phyloP scores from a whole-genome alignment of 2,797 vertebrate genomes.

The Hemibagrus guttatus region DNA sequence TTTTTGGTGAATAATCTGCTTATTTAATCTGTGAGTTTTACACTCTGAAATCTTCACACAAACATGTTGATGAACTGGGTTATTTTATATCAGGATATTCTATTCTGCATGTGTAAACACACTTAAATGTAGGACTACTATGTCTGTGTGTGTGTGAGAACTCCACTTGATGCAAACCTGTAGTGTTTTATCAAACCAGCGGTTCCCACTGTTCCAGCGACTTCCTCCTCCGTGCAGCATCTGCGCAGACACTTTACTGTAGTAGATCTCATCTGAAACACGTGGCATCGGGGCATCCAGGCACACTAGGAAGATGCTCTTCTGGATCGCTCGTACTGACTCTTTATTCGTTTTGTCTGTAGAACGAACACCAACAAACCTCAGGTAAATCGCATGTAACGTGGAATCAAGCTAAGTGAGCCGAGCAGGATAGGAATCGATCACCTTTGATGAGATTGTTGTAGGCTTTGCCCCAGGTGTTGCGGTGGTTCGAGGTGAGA shows the following conservation, averaged over 20 bases:
- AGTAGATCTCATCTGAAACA: slow-evolving; percentile 85
- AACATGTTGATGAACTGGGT: not conserved
- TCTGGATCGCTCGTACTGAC: slow-evolving; percentile 90
- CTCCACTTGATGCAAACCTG: slow-evolving; percentile 73
- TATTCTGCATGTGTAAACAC: not conserved
- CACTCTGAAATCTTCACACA: not conserved
- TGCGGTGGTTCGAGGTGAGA: slow-evolving; percentile 94
- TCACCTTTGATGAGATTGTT: slow-evolving; percentile 90
- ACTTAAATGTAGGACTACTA: too few relatives aligned
- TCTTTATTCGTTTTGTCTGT: slow-evolving; percentile 96
- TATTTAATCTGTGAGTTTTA: not conserved
- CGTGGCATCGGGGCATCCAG: slow-evolving; percentile 87
- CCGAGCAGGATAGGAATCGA: not conserved
- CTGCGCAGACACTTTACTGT: slow-evolving; percentile 87
- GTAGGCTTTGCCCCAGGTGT: slow-evolving; percentile 97
- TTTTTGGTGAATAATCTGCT: not conserved
- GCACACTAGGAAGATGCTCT: slow-evolving; percentile 92
- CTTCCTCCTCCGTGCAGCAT: slow-evolving; percentile 94
- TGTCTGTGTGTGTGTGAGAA: not conserved
- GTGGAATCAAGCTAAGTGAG: not conserved
- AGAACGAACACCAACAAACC: slow-evolving; percentile 8
- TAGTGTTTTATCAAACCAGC: slow-evolving; percentile 98
- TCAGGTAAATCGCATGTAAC: not conserved
- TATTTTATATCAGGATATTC: not conserved
- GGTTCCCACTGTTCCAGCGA: slow-evolving; percentile 92